A percentile compares a stretch with the other conserved stretches of the same genome.
These are phyloP conservation scores for Girardinichthys multiradiatus DNA, from an alignment of 2,113 vertebrate species.

Conservation along the genomic window DNA sequence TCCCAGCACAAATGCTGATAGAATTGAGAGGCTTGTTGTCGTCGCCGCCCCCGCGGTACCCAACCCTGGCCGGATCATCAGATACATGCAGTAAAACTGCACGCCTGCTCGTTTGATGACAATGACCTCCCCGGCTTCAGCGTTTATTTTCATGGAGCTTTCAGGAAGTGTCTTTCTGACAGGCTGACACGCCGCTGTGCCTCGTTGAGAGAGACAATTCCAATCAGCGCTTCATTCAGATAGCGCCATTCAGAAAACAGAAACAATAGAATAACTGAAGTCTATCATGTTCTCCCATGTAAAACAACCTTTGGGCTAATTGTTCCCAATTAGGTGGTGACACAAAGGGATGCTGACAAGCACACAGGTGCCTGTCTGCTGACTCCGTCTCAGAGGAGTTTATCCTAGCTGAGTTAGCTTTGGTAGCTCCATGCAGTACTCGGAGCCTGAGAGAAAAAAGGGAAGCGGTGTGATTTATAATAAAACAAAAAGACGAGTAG, in stretches of 20 bases:
- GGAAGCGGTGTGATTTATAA: too few species aligned
- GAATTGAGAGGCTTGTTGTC: conserved; percentile 59
- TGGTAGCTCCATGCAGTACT: conserved; percentile 31
- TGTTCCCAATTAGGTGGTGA: conserved; percentile 76
- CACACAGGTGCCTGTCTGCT: conserved; percentile 62
- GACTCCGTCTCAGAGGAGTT: conserved; percentile 45
- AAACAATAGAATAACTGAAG: conserved; percentile 70
- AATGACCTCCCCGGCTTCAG: conserved; percentile 48
- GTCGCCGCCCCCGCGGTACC: conserved; percentile 13
- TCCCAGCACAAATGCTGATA: conserved; percentile 34
- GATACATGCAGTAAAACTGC: conserved; percentile 47
- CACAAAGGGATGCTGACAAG: conserved; percentile 66
- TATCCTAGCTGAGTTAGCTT: conserved; percentile 45
- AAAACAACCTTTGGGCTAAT: conserved; percentile 78
- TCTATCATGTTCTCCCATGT: conserved; percentile 73
- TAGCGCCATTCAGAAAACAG: conserved; percentile 64
- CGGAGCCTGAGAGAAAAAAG: background rate
- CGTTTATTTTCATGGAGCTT: conserved; percentile 45
- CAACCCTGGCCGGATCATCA: conserved; percentile 34
- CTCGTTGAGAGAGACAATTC: conserved; percentile 57
- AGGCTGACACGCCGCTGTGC: conserved; percentile 39
- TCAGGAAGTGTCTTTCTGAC: conserved; percentile 59
- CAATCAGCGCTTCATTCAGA: conserved; percentile 71
- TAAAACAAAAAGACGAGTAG: conserved; percentile 37
- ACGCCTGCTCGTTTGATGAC: conserved; percentile 52